Evolutionary conservation across 2,888 invertebrate genomes (phyloP), one percentile per base, ranked within the genome.

Genomic region (Conus canariensis): DNA sequence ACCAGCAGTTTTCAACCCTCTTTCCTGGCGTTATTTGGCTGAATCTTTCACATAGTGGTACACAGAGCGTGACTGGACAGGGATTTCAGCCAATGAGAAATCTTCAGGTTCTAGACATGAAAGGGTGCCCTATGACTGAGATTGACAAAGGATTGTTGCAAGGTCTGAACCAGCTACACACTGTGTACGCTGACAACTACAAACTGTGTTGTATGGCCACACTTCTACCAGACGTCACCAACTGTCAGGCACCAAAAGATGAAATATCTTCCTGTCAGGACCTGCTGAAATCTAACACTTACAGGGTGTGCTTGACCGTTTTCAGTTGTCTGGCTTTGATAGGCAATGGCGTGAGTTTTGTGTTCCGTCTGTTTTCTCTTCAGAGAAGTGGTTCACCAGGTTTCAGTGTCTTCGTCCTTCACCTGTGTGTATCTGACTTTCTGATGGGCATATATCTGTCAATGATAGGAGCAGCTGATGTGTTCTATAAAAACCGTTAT

Each of bases 381-480:
- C 45, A 70, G 25, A n/a, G 10, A 4, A n/a, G n/a, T 3, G 64
- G 25, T 7, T 30, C 70, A 12, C 45, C 45, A 14, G 88, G 90
- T 1, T 90, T 80, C 45, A 85, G 90, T 22, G 85, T 87, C n/a
- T 87, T 92, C 10, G 91, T 92, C 58, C 87, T 91, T 6, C 87
- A 90, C 67, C 88, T 92, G 70, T 83, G 90, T 25, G 70, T 88
- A 16, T 91, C 92, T 14, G 90, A 92, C n/a, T 91, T 93, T 45
- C 91, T 91, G 16, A 94, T 94, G 94, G 94, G 94, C 1, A 67
- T 93, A 1, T 94, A 94, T 88, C 87, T 94, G 90, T 59, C 92
- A 7, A 92, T 92, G 5, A 93, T 94, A 58, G 93, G 93, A 0
- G 87, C 88, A 16, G 94, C 93, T 1, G 94, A 94, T 90, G 74